phyloP scores from a whole-genome alignment of 2,797 vertebrate species.

The Rhincodon typus region DNA sequence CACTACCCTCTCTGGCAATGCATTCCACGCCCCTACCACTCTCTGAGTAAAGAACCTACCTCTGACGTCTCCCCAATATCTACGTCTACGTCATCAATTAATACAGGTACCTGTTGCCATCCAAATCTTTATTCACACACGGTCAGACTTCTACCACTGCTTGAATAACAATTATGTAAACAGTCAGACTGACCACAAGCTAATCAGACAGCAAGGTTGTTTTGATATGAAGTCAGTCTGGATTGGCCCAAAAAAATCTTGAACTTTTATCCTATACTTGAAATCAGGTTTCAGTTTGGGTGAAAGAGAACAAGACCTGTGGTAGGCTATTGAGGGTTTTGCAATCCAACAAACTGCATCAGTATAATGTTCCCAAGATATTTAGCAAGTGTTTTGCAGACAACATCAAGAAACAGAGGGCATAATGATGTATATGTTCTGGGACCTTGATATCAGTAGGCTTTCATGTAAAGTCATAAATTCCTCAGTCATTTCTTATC shows the following conservation, averaged over 20 bases:
- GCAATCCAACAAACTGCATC: neutral
- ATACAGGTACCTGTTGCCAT: too few species aligned
- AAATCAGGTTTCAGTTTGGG: neutral
- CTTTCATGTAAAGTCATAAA: neutral
- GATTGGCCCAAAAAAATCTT: neutral
- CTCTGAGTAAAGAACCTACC: too few species aligned
- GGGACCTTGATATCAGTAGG: neutral
- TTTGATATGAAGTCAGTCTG: neutral
- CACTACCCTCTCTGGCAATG: too few species aligned
- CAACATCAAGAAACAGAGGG: neutral
- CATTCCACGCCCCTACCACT: too few species aligned
- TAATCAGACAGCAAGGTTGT: neutral
- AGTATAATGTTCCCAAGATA: neutral
- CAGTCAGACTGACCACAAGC: neutral
- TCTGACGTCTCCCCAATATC: too few species aligned
- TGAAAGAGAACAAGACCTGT: neutral
- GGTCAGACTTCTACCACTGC: too few species aligned
- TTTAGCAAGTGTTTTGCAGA: neutral
- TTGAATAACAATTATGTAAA: too few species aligned
- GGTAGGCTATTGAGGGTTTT: too few species aligned
- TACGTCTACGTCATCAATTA: too few species aligned
- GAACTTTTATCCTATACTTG: neutral
- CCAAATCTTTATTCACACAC: too few species aligned
- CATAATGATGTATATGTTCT: neutral
- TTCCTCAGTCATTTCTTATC: neutral